These are phyloP conservation scores for Megaptera novaeangliae DNA, from an alignment of 2,113 vertebrate genomes.

Conservation along the genomic window DNA sequence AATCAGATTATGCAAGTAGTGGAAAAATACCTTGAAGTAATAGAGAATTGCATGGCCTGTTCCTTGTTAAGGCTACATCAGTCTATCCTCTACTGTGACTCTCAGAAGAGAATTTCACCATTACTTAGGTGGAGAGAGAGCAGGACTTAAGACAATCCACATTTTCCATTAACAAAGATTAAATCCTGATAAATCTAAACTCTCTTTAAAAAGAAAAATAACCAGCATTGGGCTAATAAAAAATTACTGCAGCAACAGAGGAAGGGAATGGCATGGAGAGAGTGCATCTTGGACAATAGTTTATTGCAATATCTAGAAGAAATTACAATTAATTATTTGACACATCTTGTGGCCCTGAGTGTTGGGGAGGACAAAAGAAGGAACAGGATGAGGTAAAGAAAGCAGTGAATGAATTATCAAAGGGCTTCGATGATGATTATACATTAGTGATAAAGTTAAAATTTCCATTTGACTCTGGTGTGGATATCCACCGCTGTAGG, in stretches of 20 bases:
- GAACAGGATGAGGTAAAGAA: neutral
- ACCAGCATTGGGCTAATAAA: neutral
- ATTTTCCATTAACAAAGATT: neutral
- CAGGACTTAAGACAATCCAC: neutral
- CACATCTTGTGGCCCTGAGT: neutral
- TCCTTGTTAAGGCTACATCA: neutral
- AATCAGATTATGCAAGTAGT: neutral
- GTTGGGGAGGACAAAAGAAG: neutral
- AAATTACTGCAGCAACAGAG: neutral
- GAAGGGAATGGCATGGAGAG: neutral
- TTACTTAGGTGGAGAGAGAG: neutral
- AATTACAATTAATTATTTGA: neutral
- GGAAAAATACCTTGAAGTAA: neutral
- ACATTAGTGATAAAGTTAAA: neutral
- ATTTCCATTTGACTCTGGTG: neutral
- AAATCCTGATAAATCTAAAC: neutral
- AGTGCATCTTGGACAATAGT: neutral
- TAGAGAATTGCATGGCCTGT: neutral
- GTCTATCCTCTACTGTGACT: neutral
- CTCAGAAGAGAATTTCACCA: neutral
- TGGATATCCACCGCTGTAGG: neutral
- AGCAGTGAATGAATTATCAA: neutral
- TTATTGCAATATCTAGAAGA: neutral
- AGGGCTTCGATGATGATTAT: neutral
- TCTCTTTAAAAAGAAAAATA: neutral